A percentile compares a stretch with the other conserved stretches of the same genome.
Conservation (phyloP, 2,888 invertebrate genomes). For the Acrobasis consociella region DNA sequence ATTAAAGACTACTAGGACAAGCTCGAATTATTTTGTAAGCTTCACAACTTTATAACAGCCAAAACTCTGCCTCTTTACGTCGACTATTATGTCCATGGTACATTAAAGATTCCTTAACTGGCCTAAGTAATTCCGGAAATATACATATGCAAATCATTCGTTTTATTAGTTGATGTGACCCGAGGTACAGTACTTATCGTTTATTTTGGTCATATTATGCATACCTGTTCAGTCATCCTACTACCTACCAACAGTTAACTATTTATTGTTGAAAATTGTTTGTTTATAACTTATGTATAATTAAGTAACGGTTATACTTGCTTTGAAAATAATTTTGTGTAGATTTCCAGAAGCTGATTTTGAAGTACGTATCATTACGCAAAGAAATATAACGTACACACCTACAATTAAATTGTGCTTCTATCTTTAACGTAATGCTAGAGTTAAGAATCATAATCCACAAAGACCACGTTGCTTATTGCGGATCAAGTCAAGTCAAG, state of each 20-base stretch:
- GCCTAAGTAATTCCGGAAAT: constrained; percentile 18
- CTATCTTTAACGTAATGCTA: too few relatives aligned
- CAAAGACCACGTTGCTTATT: too few relatives aligned
- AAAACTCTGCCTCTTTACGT: background rate
- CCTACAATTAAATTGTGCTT: too few relatives aligned
- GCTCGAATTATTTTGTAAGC: background rate
- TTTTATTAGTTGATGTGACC: constrained; percentile 16
- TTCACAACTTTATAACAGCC: background rate
- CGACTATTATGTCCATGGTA: constrained; percentile 18
- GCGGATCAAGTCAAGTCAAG: background rate
- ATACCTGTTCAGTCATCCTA: background rate
- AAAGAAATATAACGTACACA: too few relatives aligned
- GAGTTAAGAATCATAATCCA: too few relatives aligned
- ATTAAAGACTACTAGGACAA: too few relatives aligned
- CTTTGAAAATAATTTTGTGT: too few relatives aligned
- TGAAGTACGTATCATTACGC: too few relatives aligned
- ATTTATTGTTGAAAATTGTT: background rate
- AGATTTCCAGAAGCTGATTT: too few relatives aligned
- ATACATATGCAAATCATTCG: constrained; percentile 19
- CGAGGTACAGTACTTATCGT: constrained; percentile 9
- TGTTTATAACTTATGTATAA: too few relatives aligned
- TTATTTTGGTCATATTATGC: constrained; percentile 4
- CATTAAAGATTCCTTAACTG: constrained; percentile 24
- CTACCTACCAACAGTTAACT: too few relatives aligned
- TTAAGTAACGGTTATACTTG: too few relatives aligned